These are phyloP conservation scores for Lerema accius DNA, from an alignment of 1,140 invertebrate species.

Conservation along the genomic window DNA sequence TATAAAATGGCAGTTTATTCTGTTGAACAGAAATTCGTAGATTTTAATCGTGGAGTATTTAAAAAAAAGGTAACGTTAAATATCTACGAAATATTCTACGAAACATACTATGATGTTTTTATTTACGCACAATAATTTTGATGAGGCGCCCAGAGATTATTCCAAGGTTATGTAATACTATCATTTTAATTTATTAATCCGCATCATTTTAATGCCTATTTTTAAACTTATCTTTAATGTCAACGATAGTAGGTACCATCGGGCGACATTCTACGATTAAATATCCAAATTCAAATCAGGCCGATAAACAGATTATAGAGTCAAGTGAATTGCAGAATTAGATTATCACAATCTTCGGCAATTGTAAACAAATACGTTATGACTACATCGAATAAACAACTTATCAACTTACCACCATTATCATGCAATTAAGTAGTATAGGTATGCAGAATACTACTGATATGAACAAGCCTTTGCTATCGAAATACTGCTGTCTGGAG, in stretches of 20 bases:
- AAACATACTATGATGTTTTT: too few species aligned
- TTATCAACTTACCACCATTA: constrained; percentile 93
- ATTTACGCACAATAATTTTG: too few species aligned
- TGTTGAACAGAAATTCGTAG: too few species aligned
- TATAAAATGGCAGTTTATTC: too few species aligned
- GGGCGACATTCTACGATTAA: not conserved
- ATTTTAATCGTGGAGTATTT: too few species aligned
- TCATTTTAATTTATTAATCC: not conserved
- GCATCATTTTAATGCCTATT: not conserved
- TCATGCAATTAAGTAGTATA: constrained; percentile 94
- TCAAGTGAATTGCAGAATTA: not conserved
- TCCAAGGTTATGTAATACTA: too few species aligned
- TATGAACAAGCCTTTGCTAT: constrained; percentile 95
- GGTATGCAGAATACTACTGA: constrained; percentile 95
- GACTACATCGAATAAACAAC: constrained; percentile 7
- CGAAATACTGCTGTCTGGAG: constrained; percentile 96
- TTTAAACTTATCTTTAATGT: not conserved
- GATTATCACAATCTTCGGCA: not conserved
- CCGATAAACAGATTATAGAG: not conserved
- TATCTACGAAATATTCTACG: too few species aligned
- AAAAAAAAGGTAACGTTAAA: too few species aligned
- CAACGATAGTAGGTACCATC: not conserved
- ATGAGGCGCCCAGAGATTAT: too few species aligned
- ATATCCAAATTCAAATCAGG: not conserved
- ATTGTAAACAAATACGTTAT: constrained; percentile 9